Conservation (phyloP, 2,888 invertebrate genomes). For the Tribolium freemani region DNA sequence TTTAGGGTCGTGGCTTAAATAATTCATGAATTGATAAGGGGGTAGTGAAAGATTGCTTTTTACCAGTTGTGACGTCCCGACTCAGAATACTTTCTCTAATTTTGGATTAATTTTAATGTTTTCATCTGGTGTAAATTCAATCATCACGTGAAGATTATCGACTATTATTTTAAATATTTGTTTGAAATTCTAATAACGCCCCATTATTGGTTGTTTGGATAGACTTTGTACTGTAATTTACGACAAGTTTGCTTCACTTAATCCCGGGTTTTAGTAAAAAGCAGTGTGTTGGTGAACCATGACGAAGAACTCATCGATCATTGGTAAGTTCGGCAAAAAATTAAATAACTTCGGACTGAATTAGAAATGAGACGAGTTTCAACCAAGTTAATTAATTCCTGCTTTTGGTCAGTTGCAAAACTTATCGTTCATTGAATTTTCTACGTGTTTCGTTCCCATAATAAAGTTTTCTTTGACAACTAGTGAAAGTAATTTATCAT, state of each 20-base stretch:
- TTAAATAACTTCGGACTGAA: conserved; percentile 12
- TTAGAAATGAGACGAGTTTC: conserved; percentile 14
- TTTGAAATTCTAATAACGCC: conserved; percentile 17
- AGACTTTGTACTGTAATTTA: conserved; percentile 27
- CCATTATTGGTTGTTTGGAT: conserved; percentile 22
- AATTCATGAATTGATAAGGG: conserved; percentile 34
- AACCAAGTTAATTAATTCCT: conserved; percentile 11
- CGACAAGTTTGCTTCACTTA: conserved; percentile 12
- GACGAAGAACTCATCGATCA: conserved; percentile 27
- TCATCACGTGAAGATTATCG: conserved; percentile 18
- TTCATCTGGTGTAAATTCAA: conserved; percentile 20
- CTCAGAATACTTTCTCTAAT: conserved; percentile 4
- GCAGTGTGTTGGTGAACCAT: conserved; percentile 4
- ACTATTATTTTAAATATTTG: conserved; percentile 33
- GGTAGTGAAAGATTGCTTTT: conserved; percentile 33
- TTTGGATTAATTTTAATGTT: conserved; percentile 27
- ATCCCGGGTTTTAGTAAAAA: conserved; percentile 5
- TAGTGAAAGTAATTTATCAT: background rate
- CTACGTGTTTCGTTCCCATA: conserved; percentile 2
- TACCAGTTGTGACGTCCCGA: conserved; percentile 28
- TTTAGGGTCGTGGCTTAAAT: conserved; percentile 23
- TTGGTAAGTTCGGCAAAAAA: conserved; percentile 23
- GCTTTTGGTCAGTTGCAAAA: conserved; percentile 1
- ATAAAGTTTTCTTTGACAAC: conserved; percentile 1
- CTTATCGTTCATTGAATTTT: conserved; percentile 13